Evolutionary conservation across 1,140 invertebrate species (phyloP).

Genomic region (Leguminivora glycinivorella): DNA sequence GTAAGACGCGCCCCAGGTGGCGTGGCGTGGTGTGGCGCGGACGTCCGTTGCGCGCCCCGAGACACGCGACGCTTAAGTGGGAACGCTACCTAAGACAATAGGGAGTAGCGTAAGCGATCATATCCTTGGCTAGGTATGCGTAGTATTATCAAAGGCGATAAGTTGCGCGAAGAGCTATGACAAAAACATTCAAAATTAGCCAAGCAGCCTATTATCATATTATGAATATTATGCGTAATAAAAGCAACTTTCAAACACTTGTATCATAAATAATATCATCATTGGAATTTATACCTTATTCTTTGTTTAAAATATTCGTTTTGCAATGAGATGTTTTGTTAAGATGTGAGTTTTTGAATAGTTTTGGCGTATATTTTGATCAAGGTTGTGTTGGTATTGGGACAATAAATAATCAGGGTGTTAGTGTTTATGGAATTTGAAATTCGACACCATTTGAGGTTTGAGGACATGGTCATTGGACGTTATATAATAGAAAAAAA

Average conservation of each 20-base stretch:
- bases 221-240: neutral
- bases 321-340: neutral
- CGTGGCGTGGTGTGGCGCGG: too few relatives aligned
- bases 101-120: too few relatives aligned
- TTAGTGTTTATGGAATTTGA: neutral
- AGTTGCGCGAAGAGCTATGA: neutral
- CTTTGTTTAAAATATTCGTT: neutral
- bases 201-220: neutral
- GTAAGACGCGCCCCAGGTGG: too few relatives aligned
- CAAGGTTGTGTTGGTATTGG: neutral
- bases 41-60: too few relatives aligned
- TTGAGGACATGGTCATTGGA: neutral
- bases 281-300: neutral
- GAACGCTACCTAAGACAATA: too few relatives aligned
- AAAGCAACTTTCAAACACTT: neutral
- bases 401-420: neutral
- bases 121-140: too few relatives aligned
- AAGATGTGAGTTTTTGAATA: neutral
- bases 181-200: neutral
- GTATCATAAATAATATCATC: neutral
- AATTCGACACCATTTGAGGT: neutral
- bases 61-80: too few relatives aligned
- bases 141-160: neutral
- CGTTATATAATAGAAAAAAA: constrained; percentile 3
- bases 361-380: neutral